These are phyloP conservation scores for Nyleta sp. DNA, from an alignment of 2,888 invertebrate genomes.

Conservation along the genomic window DNA sequence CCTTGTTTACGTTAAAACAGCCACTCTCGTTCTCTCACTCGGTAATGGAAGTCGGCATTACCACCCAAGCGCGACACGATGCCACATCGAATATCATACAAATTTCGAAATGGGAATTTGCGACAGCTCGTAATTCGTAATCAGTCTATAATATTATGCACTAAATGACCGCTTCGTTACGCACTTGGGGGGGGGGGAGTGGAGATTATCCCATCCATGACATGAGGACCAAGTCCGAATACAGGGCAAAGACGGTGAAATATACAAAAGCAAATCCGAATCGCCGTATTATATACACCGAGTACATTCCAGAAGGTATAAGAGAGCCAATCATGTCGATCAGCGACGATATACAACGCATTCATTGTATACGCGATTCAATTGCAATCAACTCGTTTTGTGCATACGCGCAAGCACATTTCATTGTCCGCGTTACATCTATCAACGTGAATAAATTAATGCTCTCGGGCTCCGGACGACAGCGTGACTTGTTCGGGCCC, in stretches of 20 bases:
- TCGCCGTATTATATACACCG: conserved; percentile 35
- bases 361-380: conserved; percentile 36
- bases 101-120: conserved; percentile 53
- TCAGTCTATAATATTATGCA: conserved; percentile 62
- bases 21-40: conserved; percentile 63
- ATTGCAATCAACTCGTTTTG: conserved; percentile 45
- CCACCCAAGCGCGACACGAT: conserved; percentile 69
- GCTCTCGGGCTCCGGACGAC: conserved; percentile 21
- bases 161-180: conserved; percentile 37
- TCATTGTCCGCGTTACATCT: conserved; percentile 38
- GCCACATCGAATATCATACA: conserved; percentile 65
- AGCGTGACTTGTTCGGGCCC: conserved; percentile 14
- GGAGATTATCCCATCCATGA: too few relatives aligned
- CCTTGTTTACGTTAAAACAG: conserved; percentile 64
- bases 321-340: too few relatives aligned
- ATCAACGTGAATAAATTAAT: conserved; percentile 56
- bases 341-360: too few relatives aligned
- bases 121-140: conserved; percentile 49
- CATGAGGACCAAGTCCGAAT: conserved; percentile 25
- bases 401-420: conserved; percentile 46
- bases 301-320: conserved; percentile 47
- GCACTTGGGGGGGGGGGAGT: too few relatives aligned
- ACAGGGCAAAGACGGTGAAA: conserved; percentile 24
- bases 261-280: conserved; percentile 44
- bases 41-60: conserved; percentile 67